Evolutionary conservation across 2,113 vertebrate genomes (phyloP).

Genomic region (Opisthocomus hoazin): DNA sequence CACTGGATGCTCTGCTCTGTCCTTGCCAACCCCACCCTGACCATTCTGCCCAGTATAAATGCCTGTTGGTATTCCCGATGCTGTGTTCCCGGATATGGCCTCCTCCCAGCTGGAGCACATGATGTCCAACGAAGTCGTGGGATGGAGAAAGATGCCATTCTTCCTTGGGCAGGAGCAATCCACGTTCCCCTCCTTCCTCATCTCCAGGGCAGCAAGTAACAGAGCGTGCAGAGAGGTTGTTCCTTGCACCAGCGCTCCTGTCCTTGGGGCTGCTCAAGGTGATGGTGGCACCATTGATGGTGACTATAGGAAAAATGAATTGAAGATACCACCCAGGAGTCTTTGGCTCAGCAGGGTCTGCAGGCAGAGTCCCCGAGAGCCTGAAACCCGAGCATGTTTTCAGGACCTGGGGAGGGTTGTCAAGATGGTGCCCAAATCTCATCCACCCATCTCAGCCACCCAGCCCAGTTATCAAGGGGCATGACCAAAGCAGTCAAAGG

Average conservation of each 20-base stretch:
- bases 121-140: accelerated
- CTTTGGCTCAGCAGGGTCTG: not conserved
- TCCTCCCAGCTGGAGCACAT: accelerated
- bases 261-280: not conserved
- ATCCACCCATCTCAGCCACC: not conserved
- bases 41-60: not conserved
- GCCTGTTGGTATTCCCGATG: not conserved
- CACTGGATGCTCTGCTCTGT: not conserved
- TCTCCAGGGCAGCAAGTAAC: not conserved
- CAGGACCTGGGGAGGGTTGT: accelerated
- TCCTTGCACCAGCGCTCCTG: not conserved
- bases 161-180: not conserved
- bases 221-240: not conserved
- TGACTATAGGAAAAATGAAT: not conserved
- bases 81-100: not conserved
- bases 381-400: too few species aligned
- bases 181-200: not conserved
- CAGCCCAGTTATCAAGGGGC: not conserved
- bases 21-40: not conserved
- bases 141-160: not conserved
- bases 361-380: not conserved
- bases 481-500: not conserved
- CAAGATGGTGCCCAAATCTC: not conserved
- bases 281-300: not conserved
- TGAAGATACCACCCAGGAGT: not conserved